These are phyloP conservation scores for Caenorhabditis latens DNA, from an alignment of 1,140 invertebrate species.

Conservation along the genomic window DNA sequence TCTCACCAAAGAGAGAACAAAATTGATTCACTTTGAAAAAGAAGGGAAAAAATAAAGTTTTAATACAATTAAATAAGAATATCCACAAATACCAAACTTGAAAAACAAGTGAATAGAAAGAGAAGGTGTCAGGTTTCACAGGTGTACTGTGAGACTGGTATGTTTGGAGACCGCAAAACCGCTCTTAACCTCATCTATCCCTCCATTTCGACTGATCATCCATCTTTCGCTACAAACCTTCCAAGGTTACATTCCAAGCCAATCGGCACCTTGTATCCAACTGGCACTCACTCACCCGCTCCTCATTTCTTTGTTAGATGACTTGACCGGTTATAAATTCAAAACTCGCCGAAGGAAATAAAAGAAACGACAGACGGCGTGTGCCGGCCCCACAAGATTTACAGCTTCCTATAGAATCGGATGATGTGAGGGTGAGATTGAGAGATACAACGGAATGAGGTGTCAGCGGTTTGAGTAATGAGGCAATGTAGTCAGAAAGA, in stretches of 20 bases:
- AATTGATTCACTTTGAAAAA: too few species aligned
- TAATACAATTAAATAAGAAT: background rate
- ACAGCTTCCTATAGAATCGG: conserved; percentile 39
- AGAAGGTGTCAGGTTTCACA: conserved; percentile 46
- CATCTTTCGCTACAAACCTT: background rate
- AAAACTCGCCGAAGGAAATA: background rate
- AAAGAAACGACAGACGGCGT: conserved; percentile 10
- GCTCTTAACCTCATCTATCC: conserved; percentile 48
- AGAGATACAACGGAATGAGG: background rate
- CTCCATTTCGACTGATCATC: conserved; percentile 38
- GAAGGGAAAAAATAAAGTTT: too few species aligned
- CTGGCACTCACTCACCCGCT: conserved; percentile 32
- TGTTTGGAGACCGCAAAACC: background rate
- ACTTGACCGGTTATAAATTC: conserved; percentile 52
- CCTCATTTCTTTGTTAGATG: conserved; percentile 50
- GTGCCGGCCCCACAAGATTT: conserved; percentile 21
- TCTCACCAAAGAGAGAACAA: too few species aligned
- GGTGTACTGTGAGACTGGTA: conserved; percentile 1
- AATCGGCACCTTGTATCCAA: conserved; percentile 45
- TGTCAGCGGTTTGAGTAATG: background rate
- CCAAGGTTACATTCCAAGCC: conserved; percentile 55
- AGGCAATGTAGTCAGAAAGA: background rate
- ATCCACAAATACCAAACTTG: background rate
- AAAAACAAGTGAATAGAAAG: background rate
- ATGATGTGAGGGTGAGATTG: background rate